Evolutionary conservation across 2,888 invertebrate genomes (phyloP), one percentile per base, ranked within the genome.

Genomic region (Dicyrtomina minuta): DNA sequence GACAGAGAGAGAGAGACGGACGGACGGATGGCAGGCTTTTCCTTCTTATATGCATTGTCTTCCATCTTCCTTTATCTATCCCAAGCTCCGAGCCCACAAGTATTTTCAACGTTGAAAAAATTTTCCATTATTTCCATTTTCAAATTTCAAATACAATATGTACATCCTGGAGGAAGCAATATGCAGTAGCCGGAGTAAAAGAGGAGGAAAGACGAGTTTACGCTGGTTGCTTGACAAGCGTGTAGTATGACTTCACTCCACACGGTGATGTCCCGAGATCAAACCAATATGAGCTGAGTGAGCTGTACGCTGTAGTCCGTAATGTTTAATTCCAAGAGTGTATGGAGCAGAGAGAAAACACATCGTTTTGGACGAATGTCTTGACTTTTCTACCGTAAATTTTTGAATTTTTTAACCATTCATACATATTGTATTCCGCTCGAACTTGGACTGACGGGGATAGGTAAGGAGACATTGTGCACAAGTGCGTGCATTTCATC

Each of bases 331-430:
- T 24, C 24, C 56, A 27, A 56, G n/a, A 56, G 27, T 27, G 13
- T n/a, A 27, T 12, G 33, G 8, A 5, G 4, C 5, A 27, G 33
- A 27, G 56, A 13, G 15, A 56, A 27, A 12, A 1, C 49, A 20
- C 49, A n/a, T 20, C 22, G 10, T 22, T 49, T n/a, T 20, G n/a
- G 53, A 26, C 24, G 22, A 22, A 53, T 58, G 41, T 58, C 58
- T 27, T 58, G 58, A 58, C 58, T 58, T 41, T 58, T 58, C 41
- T 56, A 41, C 20, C 22, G 51, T 2, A 51, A 51, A 51, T 20
- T 17, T 51, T 17, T 51, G 17, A 51, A 51, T 51, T 51, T 20
- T 51, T 51, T 33, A 33, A 2, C 51, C 51, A 17, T 10, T 10
- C 3, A 20, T 22, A 51, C 20, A 12, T 22, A 51, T 10, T 22